Evolutionary conservation across 2,888 invertebrate genomes (phyloP), one percentile per base, ranked within the genome.

Genomic region (Drosophila robusta): DNA sequence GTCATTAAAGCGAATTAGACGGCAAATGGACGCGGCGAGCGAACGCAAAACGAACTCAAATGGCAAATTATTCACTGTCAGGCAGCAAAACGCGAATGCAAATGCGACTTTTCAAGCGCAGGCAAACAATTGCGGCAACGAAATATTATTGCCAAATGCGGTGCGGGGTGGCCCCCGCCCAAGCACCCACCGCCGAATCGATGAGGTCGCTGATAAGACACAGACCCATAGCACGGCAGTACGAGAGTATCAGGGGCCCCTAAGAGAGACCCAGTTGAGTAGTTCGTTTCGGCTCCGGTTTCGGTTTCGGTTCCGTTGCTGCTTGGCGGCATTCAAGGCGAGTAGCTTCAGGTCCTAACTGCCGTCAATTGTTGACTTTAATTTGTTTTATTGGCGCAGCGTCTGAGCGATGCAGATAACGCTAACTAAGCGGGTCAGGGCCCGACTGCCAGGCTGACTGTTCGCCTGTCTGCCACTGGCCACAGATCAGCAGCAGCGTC

Each of bases 11-110:
- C 79, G 67, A 76, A 69, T 85, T 79, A 81, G 79, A 72, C 44
- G 63, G 65, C 58, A 74, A 47, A 42, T 62, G 29, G 29, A 29
- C 29, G 29, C 29, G 8, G 29, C 29, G 29, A 29, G 3, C 29
- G n/a, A 75, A 78, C 77, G 70, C 75, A 51, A 46, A 49, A 49
- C 47, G 26, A 50, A 44, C 36, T 44, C 44, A 87, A 89, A 86
- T 76, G 70, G 71, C 77, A 88, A 90, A 89, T 89, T 90, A 89
- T 79, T 89, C 88, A 89, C 82, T 89, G 89, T 90, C 90, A 85
- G 85, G 70, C 56, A 63, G 70, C 65, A 57, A 77, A 81, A 74
- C 55, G 60, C 65, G 44, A 72, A 63, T 55, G 65, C 60, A 67
- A 62, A 50, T 50, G 65, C 52, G 49, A 58, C 34, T 49, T 60